phyloP scores from a whole-genome alignment of 2,113 vertebrate species.

The Helogale parvula region DNA sequence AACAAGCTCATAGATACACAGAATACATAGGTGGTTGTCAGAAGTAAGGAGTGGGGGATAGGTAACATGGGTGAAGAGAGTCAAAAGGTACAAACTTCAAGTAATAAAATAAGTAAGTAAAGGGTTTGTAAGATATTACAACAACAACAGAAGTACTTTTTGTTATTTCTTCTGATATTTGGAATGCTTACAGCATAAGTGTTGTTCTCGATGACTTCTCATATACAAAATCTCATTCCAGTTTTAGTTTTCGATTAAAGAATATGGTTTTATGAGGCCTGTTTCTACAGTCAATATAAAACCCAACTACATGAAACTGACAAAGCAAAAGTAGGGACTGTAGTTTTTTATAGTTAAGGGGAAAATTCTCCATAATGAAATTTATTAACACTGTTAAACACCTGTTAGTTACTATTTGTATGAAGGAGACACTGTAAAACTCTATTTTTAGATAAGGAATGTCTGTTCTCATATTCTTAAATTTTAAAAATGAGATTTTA shows the following conservation, averaged over 20 bases:
- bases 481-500: neutral
- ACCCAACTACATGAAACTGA: neutral
- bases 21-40: neutral
- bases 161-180: neutral
- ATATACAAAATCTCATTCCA: neutral
- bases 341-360: neutral
- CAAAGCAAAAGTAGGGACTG: neutral
- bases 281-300: neutral
- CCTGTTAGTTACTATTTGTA: neutral
- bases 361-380: neutral
- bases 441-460: neutral
- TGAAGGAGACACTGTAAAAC: neutral
- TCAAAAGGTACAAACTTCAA: neutral
- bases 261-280: neutral
- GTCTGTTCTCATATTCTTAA: neutral
- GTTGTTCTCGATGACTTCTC: neutral
- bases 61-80: neutral
- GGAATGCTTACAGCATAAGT: neutral
- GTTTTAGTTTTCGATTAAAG: neutral
- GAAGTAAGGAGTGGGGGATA: neutral
- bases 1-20: neutral
- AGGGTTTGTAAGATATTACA: neutral
- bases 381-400: neutral
- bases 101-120: neutral
- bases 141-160: neutral